These are phyloP conservation scores for Anolis carolinensis DNA, from an alignment of 2,113 vertebrate genomes.

Conservation along the genomic window DNA sequence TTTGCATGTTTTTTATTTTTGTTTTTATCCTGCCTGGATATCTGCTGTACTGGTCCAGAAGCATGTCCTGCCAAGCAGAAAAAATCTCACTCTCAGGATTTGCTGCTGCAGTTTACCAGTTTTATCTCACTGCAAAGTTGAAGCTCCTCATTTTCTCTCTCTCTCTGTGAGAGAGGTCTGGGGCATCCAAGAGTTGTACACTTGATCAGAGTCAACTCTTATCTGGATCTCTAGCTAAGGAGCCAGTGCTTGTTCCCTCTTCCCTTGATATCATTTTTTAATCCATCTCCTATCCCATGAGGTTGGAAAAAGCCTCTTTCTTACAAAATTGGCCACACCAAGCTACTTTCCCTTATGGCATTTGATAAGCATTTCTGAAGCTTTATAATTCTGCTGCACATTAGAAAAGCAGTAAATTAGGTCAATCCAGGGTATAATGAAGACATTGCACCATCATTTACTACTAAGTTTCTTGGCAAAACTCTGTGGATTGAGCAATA, in stretches of 20 bases:
- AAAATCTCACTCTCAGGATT: neutral
- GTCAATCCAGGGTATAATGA: slow-evolving; percentile 48
- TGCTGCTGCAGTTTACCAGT: neutral
- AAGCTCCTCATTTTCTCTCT: slow-evolving; percentile 8
- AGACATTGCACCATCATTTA: slow-evolving; percentile 27
- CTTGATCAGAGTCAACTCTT: neutral
- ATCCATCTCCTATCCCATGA: neutral
- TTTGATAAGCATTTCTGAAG: neutral
- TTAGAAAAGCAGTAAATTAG: slow-evolving; percentile 42
- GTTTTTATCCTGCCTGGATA: neutral
- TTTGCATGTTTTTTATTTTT: neutral
- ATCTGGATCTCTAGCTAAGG: neutral
- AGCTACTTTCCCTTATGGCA: slow-evolving; percentile 34
- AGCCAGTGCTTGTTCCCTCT: neutral
- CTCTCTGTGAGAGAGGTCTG: neutral
- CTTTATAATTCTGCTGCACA: slow-evolving; percentile 49
- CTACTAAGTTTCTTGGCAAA: neutral
- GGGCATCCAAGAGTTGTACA: neutral
- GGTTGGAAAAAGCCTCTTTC: neutral
- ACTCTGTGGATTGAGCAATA: neutral
- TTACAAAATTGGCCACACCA: slow-evolving; percentile 21
- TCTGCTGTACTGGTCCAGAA: neutral
- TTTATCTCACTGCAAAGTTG: neutral
- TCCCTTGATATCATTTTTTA: neutral
- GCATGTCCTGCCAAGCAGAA: neutral